phyloP scores from a whole-genome alignment of 1,140 invertebrate species.

The Drosophila quadrilineata region DNA sequence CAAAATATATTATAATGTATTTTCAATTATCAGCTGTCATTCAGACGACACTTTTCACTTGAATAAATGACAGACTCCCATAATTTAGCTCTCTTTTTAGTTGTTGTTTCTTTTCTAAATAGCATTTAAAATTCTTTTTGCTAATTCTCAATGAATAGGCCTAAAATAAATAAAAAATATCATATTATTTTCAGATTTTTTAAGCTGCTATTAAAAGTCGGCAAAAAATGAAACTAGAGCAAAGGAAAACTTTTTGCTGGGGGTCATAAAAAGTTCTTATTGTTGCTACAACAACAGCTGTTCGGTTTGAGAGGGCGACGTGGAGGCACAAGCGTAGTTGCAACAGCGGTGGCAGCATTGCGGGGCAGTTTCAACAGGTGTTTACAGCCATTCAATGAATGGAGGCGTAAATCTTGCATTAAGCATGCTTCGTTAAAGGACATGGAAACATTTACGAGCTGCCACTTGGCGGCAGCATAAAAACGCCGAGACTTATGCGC shows the following conservation, averaged over 20 bases:
- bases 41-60: conserved; percentile 61
- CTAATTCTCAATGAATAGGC: conserved; percentile 18
- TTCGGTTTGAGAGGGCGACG: not conserved
- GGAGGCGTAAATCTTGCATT: conserved; percentile 75
- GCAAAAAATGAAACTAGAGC: conserved; percentile 39
- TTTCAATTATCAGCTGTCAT: conserved; percentile 71
- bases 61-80: no score
- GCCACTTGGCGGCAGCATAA: conserved; percentile 1
- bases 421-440: conserved; percentile 43
- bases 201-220: conserved; percentile 47
- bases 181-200: conserved; percentile 10
- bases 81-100: not conserved
- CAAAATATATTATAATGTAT: conserved; percentile 41
- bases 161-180: conserved; percentile 26
- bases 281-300: conserved; percentile 30
- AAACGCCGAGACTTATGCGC: conserved; percentile 33
- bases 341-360: no score
- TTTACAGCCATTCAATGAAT: conserved; percentile 64
- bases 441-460: conserved; percentile 43
- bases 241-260: conserved; percentile 19
- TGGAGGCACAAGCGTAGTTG: not conserved
- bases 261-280: conserved; percentile 52
- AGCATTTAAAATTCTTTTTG: conserved; percentile 9
- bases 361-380: conserved; percentile 57
- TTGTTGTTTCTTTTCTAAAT: conserved; percentile 29